These are phyloP conservation scores for Himalopsyche kuldschensis DNA, from an alignment of 2,888 invertebrate species.

Conservation along the genomic window DNA sequence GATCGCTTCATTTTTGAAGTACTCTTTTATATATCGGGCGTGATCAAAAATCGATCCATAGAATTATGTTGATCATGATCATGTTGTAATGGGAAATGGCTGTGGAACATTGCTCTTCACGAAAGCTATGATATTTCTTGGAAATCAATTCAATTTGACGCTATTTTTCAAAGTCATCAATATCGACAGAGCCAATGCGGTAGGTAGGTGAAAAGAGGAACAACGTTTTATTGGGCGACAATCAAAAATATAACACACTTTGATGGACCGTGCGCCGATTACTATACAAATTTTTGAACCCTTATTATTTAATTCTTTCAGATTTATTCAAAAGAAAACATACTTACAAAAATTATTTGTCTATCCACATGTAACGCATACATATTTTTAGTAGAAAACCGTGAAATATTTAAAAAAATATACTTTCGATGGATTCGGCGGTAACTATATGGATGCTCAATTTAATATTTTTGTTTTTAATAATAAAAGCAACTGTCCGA, in stretches of 20 bases:
- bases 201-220: conserved; percentile 26
- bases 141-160: conserved; percentile 40
- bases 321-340: no score
- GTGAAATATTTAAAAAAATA: neutral
- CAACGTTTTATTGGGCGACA: conserved; percentile 13
- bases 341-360: neutral
- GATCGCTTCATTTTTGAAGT: neutral
- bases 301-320: neutral
- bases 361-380: neutral
- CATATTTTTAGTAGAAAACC: neutral
- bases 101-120: conserved; percentile 30
- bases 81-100: neutral
- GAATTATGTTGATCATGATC: neutral
- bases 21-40: neutral
- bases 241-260: neutral
- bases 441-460: no score
- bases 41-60: neutral
- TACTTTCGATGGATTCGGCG: no score
- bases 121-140: conserved; percentile 26
- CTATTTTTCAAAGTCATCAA: conserved; percentile 39
- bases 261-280: conserved; percentile 23
- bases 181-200: conserved; percentile 30
- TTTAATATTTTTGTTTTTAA: no score
- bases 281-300: no score
- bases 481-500: no score